Conservation (phyloP, 2,113 vertebrate genomes). For the Empidonax alnorum region DNA sequence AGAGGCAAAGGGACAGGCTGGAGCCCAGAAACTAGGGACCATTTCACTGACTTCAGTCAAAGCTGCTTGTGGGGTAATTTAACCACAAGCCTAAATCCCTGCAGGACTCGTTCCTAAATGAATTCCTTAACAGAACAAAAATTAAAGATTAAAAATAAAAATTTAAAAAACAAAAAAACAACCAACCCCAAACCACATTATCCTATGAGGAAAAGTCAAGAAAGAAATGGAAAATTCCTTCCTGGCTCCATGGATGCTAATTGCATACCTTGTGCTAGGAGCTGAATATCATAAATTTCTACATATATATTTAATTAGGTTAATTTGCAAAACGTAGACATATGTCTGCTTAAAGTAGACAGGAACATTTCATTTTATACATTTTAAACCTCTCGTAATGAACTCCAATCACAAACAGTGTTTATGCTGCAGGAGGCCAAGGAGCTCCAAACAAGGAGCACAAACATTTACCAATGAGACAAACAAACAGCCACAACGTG, state of each 20-base stretch:
- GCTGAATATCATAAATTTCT: conserved; percentile 34
- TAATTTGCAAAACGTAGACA: conserved; percentile 50
- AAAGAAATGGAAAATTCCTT: conserved; percentile 63
- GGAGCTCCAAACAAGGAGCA: not conserved
- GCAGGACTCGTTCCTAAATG: not conserved
- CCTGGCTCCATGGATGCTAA: conserved; percentile 31
- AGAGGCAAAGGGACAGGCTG: not conserved
- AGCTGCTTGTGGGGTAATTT: not conserved
- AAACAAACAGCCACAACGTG: not conserved
- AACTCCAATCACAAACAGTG: not conserved
- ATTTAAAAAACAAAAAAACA: not conserved
- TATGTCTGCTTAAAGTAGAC: conserved; percentile 46
- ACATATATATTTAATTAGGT: conserved; percentile 70
- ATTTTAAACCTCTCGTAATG: conserved; percentile 7
- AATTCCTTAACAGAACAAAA: conserved; percentile 39
- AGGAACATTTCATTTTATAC: conserved; percentile 22
- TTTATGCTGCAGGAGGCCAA: not conserved
- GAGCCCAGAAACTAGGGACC: not conserved
- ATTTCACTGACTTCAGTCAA: not conserved
- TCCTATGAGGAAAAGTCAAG: conserved; percentile 21
- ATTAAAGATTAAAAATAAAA: conserved; percentile 16
- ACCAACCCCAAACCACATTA: not conserved
- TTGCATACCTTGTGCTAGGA: conserved; percentile 16
- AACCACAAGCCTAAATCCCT: conserved; percentile 16
- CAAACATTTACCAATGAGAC: not conserved